phyloP scores from a whole-genome alignment of 2,888 invertebrate species.

The Polydrusus tereticollis region DNA sequence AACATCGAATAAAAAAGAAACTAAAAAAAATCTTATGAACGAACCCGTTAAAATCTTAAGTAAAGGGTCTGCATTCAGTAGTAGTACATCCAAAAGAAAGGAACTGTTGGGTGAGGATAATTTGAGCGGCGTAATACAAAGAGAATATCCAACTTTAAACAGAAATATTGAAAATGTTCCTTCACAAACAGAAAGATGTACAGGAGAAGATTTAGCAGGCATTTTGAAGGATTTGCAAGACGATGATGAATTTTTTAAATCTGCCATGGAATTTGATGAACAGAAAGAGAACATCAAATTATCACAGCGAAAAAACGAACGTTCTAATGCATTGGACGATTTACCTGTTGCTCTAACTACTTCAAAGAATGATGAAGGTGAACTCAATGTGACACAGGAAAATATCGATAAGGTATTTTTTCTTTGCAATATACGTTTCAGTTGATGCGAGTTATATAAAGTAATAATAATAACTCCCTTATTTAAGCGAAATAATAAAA shows the following conservation, averaged over 20 bases:
- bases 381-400: background rate
- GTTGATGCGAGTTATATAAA: too few species aligned
- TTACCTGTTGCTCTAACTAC: background rate
- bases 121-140: background rate
- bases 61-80: constrained; percentile 12
- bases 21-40: constrained; percentile 5
- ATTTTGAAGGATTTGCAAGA: constrained; percentile 27
- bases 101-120: background rate
- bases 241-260: constrained; percentile 16
- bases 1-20: constrained; percentile 5
- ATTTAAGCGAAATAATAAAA: too few species aligned
- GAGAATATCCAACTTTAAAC: constrained; percentile 10
- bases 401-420: constrained; percentile 4
- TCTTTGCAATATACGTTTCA: too few species aligned
- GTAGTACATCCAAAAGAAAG: constrained; percentile 2
- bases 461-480: too few species aligned
- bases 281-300: background rate
- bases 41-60: constrained; percentile 28
- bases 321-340: background rate
- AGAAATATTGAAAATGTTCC: constrained; percentile 5
- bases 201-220: constrained; percentile 11
- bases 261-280: constrained; percentile 8
- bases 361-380: background rate
- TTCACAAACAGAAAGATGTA: constrained; percentile 17
- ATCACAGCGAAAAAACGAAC: background rate